Percentiles rank a stretch among this genome's conserved stretches.
phyloP scores from a whole-genome alignment of 1,140 invertebrate genomes.

The Lamellibrachia luymesi region DNA sequence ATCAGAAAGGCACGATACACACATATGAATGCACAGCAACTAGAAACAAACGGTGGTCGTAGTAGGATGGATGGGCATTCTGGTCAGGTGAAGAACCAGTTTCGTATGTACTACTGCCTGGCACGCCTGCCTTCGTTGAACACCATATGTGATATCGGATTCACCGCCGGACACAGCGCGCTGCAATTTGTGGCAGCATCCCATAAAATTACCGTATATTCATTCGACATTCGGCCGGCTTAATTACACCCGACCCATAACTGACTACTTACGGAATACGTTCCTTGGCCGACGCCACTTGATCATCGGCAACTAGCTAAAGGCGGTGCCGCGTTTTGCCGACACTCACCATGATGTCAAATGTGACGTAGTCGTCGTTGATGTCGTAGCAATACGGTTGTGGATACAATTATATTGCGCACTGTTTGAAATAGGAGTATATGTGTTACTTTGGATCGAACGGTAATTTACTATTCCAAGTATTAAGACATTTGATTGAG shows the following conservation, averaged over 20 bases:
- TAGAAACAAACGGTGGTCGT: too few relatives aligned
- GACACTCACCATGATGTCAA: not conserved
- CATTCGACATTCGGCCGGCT: not conserved
- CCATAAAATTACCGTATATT: not conserved
- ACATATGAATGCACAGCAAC: too few relatives aligned
- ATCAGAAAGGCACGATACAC: too few relatives aligned
- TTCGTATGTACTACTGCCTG: not conserved
- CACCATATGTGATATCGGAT: constrained; percentile 14
- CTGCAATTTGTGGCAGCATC: not conserved
- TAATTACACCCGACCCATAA: not conserved
- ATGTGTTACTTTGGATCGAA: too few relatives aligned
- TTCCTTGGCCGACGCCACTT: not conserved
- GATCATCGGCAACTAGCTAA: not conserved
- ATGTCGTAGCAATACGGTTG: too few relatives aligned
- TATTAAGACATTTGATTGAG: too few relatives aligned
- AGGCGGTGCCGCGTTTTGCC: not conserved
- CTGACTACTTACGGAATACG: not conserved
- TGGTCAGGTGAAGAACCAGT: not conserved
- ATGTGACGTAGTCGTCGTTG: constrained; percentile 15
- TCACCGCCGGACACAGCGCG: constrained; percentile 13
- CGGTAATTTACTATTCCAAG: too few relatives aligned
- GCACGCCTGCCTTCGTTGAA: not conserved
- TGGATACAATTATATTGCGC: too few relatives aligned
- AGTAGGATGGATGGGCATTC: not conserved
- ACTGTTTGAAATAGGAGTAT: too few relatives aligned